Evolutionary conservation across 1,140 invertebrate species (phyloP), one percentile per base, ranked within the genome.

Genomic region (Phymastichus coffea): DNA sequence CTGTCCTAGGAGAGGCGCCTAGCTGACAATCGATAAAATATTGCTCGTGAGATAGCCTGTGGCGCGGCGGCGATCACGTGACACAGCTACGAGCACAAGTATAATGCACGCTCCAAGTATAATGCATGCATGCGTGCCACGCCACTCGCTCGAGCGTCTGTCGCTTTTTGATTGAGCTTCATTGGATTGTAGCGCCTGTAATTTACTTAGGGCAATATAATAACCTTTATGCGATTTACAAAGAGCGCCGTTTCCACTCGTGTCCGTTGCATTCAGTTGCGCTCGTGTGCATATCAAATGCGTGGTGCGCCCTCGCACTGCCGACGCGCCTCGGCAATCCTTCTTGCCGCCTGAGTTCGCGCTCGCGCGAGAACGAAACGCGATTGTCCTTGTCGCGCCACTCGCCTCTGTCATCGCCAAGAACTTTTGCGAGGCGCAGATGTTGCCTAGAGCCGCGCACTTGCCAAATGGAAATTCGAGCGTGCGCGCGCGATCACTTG

Each of bases 131-230:
- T 35, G 6, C 9, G 10, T 7, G n/a, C 3, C 28, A 46, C 17
- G 17, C n/a, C n/a, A n/a, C n/a, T n/a, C n/a, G n/a, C n/a, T n/a
- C n/a, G 6, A 1, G 1, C 23, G 44, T 40, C 33, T 15, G 19
- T 57, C 41, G 38, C 20, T 38, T 40, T 57, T 38, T 48, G 54
- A 57, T 57, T 38, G 44, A 48, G 15, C 20, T 4, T 57, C 47
- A 57, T 48, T 26, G 43, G 54, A 48, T 57, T 48, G 33, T 44
- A n/a, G 10, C n/a, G 35, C n/a, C 22, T 48, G 23, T 47, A 57
- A 57, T 47, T 47, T 57, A 38, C 54, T 57, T 57, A 57, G 25
- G 9, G 12, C n/a, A 25, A 22, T 57, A 35, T 28, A 48, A 54
- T 30, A 54, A 54, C 25, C 20, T 44, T 57, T 28, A 48, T 57